Evolutionary conservation across 1,140 invertebrate species (phyloP).

Genomic region (Pteromalus puparum): DNA sequence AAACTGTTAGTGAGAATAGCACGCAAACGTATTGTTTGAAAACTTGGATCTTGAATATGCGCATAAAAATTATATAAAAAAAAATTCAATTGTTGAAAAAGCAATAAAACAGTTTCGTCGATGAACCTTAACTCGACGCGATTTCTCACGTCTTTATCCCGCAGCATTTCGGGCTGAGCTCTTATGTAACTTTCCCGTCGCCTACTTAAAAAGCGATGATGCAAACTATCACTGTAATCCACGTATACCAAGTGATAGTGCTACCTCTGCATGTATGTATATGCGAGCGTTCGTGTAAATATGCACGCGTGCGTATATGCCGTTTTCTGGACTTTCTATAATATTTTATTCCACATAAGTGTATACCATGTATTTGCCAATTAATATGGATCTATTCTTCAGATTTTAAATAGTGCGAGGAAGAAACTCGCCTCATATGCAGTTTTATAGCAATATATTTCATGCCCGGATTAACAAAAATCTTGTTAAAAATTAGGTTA

Average conservation of each 20-base stretch:
- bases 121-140: not conserved
- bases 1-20: no score
- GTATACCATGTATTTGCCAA: not conserved
- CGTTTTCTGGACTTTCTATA: not conserved
- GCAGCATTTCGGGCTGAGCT: constrained; percentile 50
- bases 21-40: no score
- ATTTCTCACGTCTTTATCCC: constrained; percentile 6
- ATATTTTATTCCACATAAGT: not conserved
- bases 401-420: no score
- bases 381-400: not conserved
- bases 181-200: constrained; percentile 55
- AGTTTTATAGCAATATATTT: no score
- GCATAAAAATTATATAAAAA: no score
- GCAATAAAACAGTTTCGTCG: not conserved
- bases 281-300: not conserved
- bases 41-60: no score
- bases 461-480: no score
- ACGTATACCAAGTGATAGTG: constrained; percentile 28
- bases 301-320: not conserved
- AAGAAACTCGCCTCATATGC: no score
- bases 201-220: constrained; percentile 54
- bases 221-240: constrained; percentile 55
- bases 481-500: no score
- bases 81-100: not conserved
- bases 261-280: not conserved